Conservation (phyloP, 2,797 vertebrate genomes). For the Hephaestus fuliginosus region DNA sequence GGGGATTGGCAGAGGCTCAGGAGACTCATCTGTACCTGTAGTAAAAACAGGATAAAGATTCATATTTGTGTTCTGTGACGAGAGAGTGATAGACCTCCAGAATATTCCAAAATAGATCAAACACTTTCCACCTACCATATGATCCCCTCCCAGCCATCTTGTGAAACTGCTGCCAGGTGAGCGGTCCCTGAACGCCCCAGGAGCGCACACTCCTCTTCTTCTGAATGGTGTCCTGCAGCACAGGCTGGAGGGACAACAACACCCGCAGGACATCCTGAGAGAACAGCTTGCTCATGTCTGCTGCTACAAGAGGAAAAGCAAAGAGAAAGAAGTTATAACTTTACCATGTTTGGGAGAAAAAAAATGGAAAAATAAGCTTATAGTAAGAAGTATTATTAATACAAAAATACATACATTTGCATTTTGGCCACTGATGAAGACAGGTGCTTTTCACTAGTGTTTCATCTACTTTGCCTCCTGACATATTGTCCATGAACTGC, state of each 20-base stretch:
- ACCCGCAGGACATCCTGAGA: slow-evolving; percentile 98
- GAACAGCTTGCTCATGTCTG: slow-evolving; percentile 96
- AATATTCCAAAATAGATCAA: neutral
- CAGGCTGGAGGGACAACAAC: slow-evolving; percentile 97
- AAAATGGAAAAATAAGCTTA: neutral
- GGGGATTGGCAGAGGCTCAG: slow-evolving; percentile 98
- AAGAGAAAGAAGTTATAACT: neutral
- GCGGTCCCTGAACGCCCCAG: slow-evolving; percentile 98
- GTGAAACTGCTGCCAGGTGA: slow-evolving; percentile 99
- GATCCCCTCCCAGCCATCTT: slow-evolving; percentile 99
- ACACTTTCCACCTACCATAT: slow-evolving; percentile 87
- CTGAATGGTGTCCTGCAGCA: slow-evolving; percentile 98
- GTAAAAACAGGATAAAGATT: neutral
- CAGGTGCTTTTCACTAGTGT: slow-evolving; percentile 96
- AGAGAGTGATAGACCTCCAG: neutral
- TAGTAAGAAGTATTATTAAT: neutral
- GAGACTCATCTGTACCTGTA: slow-evolving; percentile 99
- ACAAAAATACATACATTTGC: slow-evolving; percentile 84
- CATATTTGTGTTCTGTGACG: neutral
- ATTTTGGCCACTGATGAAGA: slow-evolving; percentile 98
- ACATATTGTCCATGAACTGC: slow-evolving; percentile 99
- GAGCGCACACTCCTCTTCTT: slow-evolving; percentile 97
- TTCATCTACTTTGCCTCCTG: slow-evolving; percentile 98
- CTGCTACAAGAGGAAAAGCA: slow-evolving; percentile 69
- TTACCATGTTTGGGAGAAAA: neutral